Conservation (phyloP, 2,888 invertebrate species). For the Lampropteryx suffumata region DNA sequence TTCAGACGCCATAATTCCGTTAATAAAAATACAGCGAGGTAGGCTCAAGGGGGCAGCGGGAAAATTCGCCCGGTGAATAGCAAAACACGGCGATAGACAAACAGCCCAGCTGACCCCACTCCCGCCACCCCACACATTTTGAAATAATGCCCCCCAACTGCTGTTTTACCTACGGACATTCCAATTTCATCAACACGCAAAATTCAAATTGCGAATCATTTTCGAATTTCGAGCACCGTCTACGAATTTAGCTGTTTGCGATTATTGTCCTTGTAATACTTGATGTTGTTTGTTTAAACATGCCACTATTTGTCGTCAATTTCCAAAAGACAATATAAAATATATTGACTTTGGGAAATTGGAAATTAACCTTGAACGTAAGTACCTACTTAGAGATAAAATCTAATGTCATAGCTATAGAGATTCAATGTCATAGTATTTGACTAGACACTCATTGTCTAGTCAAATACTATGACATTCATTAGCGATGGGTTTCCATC, state of each 20-base stretch:
- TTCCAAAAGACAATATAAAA: too few species aligned
- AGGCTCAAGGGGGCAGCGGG: slow-evolving; percentile 64
- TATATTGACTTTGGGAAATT: too few species aligned
- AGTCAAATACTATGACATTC: too few species aligned
- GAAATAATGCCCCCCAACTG: slow-evolving; percentile 71
- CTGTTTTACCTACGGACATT: slow-evolving; percentile 53
- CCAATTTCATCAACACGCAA: slow-evolving; percentile 43
- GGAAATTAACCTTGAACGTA: too few species aligned
- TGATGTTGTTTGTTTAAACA: neutral
- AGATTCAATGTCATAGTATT: too few species aligned
- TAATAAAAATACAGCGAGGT: slow-evolving; percentile 78
- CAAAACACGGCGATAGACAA: slow-evolving; percentile 81
- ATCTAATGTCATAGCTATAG: too few species aligned
- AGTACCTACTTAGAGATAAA: too few species aligned
- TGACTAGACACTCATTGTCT: too few species aligned
- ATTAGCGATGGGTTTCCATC: too few species aligned
- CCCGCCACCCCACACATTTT: slow-evolving; percentile 65
- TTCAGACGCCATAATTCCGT: slow-evolving; percentile 78
- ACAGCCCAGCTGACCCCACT: slow-evolving; percentile 71
- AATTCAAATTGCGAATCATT: slow-evolving; percentile 25
- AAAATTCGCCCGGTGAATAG: slow-evolving; percentile 81
- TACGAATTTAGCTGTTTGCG: slow-evolving; percentile 8
- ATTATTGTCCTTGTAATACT: slow-evolving; percentile 11
- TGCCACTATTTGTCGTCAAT: neutral
- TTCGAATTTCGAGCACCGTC: slow-evolving; percentile 13